Evolutionary conservation across 2,888 invertebrate species (phyloP).

Genomic region (Ennomos quercinarius): DNA sequence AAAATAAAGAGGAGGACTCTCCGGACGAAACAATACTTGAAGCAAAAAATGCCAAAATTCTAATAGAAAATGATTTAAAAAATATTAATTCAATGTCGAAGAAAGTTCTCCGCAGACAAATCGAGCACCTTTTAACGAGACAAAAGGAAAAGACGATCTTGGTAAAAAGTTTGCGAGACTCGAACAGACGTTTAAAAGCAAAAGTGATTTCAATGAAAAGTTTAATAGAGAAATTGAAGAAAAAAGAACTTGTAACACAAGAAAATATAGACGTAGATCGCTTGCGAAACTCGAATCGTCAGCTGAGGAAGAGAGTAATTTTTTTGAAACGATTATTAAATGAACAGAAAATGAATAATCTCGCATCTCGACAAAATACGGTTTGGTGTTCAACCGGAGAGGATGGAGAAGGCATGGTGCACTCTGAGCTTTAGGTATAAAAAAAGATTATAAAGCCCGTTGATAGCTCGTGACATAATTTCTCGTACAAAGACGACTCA

Average conservation of each 20-base stretch:
- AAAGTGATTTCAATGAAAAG: constrained; percentile 1
- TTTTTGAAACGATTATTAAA: constrained; percentile 10
- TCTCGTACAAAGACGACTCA: too few species aligned
- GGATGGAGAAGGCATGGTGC: background rate
- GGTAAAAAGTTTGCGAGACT: constrained; percentile 8
- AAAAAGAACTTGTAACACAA: constrained; percentile 10
- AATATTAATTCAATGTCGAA: background rate
- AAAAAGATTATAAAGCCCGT: too few species aligned
- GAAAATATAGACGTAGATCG: constrained; percentile 17
- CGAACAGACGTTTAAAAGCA: constrained; percentile 11
- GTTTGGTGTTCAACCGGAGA: constrained; percentile 19
- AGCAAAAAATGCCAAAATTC: background rate
- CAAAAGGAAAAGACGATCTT: background rate
- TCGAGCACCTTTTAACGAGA: constrained; percentile 4
- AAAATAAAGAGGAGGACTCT: background rate
- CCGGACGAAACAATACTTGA: constrained; percentile 1
- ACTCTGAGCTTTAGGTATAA: too few species aligned
- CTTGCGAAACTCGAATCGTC: constrained; percentile 13
- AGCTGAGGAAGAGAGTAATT: constrained; percentile 13
- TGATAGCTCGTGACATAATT: too few species aligned
- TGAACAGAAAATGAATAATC: constrained; percentile 22
- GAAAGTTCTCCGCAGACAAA: constrained; percentile 17
- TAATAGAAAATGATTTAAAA: background rate
- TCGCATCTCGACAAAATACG: constrained; percentile 4
- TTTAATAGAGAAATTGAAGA: constrained; percentile 16